Percentiles rank a stretch among this genome's conserved stretches.
Conservation (phyloP, 2,113 vertebrate genomes). For the Otis tarda region DNA sequence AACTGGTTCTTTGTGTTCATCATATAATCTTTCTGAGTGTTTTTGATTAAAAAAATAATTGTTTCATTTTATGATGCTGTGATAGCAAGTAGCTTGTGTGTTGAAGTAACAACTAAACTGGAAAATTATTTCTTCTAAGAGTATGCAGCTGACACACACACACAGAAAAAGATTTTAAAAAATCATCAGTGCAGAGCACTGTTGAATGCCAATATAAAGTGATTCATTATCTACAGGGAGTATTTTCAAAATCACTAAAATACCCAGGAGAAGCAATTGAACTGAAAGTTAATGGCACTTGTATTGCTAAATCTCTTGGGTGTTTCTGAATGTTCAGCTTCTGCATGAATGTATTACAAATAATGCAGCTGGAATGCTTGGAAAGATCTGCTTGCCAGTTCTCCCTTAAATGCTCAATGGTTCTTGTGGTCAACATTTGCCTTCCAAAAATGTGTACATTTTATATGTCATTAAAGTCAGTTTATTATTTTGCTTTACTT, state of each 20-base stretch:
- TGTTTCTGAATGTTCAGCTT: background rate
- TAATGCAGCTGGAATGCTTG: background rate
- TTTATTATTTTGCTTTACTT: background rate
- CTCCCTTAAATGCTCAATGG: background rate
- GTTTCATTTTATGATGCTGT: background rate
- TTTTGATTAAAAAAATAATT: background rate
- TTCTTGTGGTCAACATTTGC: background rate
- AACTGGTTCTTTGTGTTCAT: background rate
- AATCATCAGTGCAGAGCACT: background rate
- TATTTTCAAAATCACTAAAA: background rate
- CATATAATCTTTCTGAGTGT: background rate
- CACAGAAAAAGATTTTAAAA: background rate
- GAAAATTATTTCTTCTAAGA: background rate
- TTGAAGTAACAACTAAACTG: background rate
- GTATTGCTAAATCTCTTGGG: background rate
- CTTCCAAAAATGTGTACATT: background rate
- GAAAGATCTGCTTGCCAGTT: background rate
- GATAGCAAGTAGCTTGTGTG: background rate
- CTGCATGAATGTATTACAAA: background rate
- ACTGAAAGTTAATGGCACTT: background rate
- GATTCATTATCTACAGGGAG: background rate
- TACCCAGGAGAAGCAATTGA: background rate
- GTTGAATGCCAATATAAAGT: background rate
- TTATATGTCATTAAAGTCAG: background rate
- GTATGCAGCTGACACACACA: background rate